Base-by-base conservation (phyloP, 2,888 invertebrate genomes). In the Acrocyrtus sp. region DNA sequence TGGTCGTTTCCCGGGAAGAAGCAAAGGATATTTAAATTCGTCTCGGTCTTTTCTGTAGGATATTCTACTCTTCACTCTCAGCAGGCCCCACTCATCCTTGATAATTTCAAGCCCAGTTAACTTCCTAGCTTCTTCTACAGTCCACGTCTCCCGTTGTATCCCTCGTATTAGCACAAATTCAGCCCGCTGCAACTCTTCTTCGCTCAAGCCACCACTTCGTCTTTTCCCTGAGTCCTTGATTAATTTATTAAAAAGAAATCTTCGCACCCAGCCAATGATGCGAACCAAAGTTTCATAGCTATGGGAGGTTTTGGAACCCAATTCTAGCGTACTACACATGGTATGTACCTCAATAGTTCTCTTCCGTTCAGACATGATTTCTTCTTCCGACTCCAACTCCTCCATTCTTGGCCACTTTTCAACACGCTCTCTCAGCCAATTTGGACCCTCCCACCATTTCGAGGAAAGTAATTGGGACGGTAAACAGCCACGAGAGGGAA, bases 401-500 rank as follows among this genome's bases (percentile, higher is more conserved):
- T 22, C n/a, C 5, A 19, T 8, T n/a, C 22, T 10, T 3, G 50
- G 22, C 24, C 47, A 47, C 10, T 19, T 24, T 6, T 10, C 21
- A 10, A 10, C 10, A 10, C 22, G 6, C 22, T 50, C n/a, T 24
- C n/a, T 12, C 6, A 50, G 50, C 50, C 50, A 50, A 4, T 19
- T 50, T 19, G 50, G 50, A 10, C 50, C 50, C 19, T 22, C 22
- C 19, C 19, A 12, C 50, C 50, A 50, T 22, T 19, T 6, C 19
- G 21, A 21, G 6, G 12, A 19, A 3, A 22, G 50, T 8, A 50
- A n/a, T 8, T 22, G 3, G n/a, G 17, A 8, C 2, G 56, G n/a
- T 5, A 19, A 15, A 34, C 62, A 62, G 17, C 70, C 70, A 54
- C 70, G 53, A 3, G 54, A 54, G 4, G 68, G 68, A 15, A 68